phyloP scores from a whole-genome alignment of 2,113 vertebrate genomes.

The Vulpes ferrilata region DNA sequence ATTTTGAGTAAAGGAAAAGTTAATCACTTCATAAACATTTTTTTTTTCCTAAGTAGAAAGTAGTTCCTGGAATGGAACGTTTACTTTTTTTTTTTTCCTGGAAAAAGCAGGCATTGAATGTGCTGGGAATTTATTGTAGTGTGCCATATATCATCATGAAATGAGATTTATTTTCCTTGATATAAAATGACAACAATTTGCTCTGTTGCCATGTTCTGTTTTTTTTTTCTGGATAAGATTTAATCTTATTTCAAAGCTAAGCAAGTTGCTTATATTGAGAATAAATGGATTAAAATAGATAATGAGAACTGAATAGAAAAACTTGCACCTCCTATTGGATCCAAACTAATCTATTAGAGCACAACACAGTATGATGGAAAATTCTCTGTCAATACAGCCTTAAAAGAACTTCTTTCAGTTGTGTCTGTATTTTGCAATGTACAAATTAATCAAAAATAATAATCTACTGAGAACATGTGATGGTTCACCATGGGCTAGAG shows the following conservation, averaged over 20 bases:
- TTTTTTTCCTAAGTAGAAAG: not conserved
- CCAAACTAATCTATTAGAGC: not conserved
- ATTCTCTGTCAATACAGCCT: not conserved
- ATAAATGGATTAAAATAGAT: constrained; percentile 65
- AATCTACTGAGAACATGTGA: not conserved
- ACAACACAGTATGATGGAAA: not conserved
- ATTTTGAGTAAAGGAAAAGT: not conserved
- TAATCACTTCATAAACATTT: not conserved
- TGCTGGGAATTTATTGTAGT: not conserved
- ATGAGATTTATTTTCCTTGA: constrained; percentile 42
- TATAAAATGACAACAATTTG: constrained; percentile 58
- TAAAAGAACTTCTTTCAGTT: not conserved
- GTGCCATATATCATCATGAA: not conserved
- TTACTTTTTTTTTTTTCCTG: not conserved
- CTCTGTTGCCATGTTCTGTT: constrained; percentile 48
- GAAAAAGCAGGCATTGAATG: not conserved
- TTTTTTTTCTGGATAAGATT: constrained; percentile 47
- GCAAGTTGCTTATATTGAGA: constrained; percentile 50
- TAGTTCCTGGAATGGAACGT: not conserved
- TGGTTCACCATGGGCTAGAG: not conserved
- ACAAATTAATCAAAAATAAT: constrained; percentile 50
- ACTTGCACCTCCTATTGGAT: not conserved
- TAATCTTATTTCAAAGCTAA: constrained; percentile 72
- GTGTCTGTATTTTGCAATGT: not conserved
- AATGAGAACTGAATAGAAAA: constrained; percentile 63